phyloP scores from a whole-genome alignment of 30 jellyfish, hydroid and myxozoan species.

The Chironex yamaguchii region DNA sequence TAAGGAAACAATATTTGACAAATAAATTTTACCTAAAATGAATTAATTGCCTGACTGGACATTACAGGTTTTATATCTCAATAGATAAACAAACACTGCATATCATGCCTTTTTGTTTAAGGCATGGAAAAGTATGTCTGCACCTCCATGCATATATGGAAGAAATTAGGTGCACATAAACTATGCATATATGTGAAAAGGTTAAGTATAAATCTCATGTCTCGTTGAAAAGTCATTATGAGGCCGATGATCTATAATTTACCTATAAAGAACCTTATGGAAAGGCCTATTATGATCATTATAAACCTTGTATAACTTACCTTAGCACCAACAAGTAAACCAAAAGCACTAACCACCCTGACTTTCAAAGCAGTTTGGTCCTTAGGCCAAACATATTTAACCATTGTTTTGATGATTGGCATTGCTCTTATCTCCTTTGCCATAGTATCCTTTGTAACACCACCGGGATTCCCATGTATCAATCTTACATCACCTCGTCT shows the following conservation, averaged over 20 bases:
- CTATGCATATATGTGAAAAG: no score
- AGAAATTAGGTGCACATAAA: no score
- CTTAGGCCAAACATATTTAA: slow-evolving; percentile 92
- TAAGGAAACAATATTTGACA: neutral
- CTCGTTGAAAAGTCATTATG: no score
- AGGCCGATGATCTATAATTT: no score
- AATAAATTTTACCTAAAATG: neutral
- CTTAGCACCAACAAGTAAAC: slow-evolving; percentile 93
- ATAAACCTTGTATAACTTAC: no score
- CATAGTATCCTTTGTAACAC: slow-evolving; percentile 66
- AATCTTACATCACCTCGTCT: no score
- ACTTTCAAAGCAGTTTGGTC: slow-evolving; percentile 91
- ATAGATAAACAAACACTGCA: neutral
- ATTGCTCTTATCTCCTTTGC: slow-evolving; percentile 73
- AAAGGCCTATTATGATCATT: no score
- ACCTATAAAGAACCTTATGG: no score
- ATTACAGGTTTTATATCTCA: neutral
- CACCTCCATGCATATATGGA: no score
- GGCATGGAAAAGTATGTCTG: neutral
- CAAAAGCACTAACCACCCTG: slow-evolving; percentile 90
- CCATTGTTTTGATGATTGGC: slow-evolving; percentile 85
- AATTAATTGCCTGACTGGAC: neutral
- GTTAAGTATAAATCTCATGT: no score
- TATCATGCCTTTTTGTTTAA: neutral
- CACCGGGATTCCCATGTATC: slow-evolving; percentile 73